Percentiles rank a stretch among this genome's conserved stretches.
Conservation (phyloP, 2,797 vertebrate genomes). For the Acanthurus lineatus region DNA sequence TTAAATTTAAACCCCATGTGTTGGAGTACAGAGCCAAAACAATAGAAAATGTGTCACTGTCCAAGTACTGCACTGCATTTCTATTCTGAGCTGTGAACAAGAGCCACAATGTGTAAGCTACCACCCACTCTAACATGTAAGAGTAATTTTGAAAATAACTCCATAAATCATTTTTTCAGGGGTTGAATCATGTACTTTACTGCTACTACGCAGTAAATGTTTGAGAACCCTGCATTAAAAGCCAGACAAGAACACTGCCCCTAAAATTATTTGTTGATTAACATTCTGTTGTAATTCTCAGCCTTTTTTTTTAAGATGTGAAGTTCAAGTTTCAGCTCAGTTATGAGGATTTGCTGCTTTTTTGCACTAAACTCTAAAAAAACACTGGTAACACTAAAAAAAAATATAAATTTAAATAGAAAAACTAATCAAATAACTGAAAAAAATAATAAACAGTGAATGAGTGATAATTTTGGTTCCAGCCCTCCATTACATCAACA, state of each 20-base stretch:
- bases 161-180: slow-evolving; percentile 51
- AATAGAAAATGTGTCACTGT: slow-evolving; percentile 67
- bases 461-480: not conserved
- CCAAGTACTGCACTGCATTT: slow-evolving; percentile 59
- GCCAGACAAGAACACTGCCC: not conserved
- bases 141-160: slow-evolving; percentile 70
- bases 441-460: not conserved
- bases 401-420: not conserved
- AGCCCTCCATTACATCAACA: not conserved
- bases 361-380: not conserved
- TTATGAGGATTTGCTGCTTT: not conserved
- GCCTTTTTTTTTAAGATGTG: too few relatives aligned
- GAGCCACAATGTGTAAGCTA: slow-evolving; percentile 65
- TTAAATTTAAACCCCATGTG: slow-evolving; percentile 60
- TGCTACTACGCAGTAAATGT: slow-evolving; percentile 17
- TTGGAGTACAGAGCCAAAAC: slow-evolving; percentile 57
- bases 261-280: not conserved
- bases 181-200: slow-evolving; percentile 38
- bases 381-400: too few relatives aligned
- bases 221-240: slow-evolving; percentile 5
- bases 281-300: too few relatives aligned
- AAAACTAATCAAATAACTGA: not conserved
- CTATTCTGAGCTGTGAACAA: slow-evolving; percentile 72
- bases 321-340: too few relatives aligned
- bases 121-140: slow-evolving; percentile 68